Percentiles rank a stretch among this genome's conserved stretches.
phyloP scores from a whole-genome alignment of 2,113 vertebrate genomes.

The Zosterops lateralis region DNA sequence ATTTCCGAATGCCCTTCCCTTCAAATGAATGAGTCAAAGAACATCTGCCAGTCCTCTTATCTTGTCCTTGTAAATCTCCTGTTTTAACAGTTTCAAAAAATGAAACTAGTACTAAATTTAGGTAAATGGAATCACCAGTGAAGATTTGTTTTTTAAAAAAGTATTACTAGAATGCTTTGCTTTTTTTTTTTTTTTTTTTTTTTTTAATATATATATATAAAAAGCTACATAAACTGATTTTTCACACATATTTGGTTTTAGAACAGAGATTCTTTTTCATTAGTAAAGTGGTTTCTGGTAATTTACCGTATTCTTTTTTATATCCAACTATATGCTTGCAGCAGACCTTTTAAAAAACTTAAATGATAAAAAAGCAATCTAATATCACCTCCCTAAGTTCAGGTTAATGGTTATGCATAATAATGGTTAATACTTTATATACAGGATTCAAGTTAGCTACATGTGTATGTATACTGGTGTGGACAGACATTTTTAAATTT shows the following conservation, averaged over 20 bases:
- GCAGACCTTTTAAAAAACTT: neutral
- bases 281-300: neutral
- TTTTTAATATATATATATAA: neutral
- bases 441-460: neutral
- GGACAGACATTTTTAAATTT: too few species aligned
- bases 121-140: constrained; percentile 25
- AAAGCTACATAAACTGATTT: neutral
- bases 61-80: constrained; percentile 61
- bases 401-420: neutral
- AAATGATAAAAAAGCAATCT: neutral
- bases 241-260: neutral
- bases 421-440: neutral
- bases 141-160: constrained; percentile 30
- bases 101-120: constrained; percentile 54
- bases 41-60: constrained; percentile 77
- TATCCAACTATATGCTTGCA: neutral
- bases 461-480: fast-evolving
- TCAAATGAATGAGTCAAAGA: constrained; percentile 70
- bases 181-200: neutral
- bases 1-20: constrained; percentile 77
- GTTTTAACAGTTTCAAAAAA: constrained; percentile 48
- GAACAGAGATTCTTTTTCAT: neutral
- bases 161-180: neutral
- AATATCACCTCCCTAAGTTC: neutral
- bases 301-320: neutral